Conservation (phyloP, 1,140 invertebrate genomes). For the Drosophila novamexicana region DNA sequence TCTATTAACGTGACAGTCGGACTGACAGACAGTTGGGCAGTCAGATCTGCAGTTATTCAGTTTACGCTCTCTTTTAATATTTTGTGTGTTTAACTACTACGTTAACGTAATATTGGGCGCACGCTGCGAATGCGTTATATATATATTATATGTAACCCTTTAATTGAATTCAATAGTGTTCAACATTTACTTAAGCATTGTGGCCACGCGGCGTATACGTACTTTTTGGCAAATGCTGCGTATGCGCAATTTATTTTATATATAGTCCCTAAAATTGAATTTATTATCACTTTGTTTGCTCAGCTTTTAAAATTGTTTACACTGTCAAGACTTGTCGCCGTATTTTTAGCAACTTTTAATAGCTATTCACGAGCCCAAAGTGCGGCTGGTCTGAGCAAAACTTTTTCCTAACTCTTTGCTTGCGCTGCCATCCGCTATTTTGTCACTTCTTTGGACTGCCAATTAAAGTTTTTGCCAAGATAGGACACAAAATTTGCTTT, state of each 20-base stretch:
- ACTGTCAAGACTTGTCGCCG: constrained; percentile 5
- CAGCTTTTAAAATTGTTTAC: constrained; percentile 18
- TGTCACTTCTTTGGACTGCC: constrained; percentile 27
- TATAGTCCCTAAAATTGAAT: constrained; percentile 16
- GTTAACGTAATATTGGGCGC: no score
- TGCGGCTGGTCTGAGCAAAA: constrained; percentile 5
- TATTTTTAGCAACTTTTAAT: constrained; percentile 24
- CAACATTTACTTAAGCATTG: constrained; percentile 16
- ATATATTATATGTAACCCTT: background rate
- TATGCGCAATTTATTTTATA: constrained; percentile 33
- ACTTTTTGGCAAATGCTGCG: constrained; percentile 21
- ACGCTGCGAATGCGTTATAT: no score
- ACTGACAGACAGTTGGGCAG: background rate
- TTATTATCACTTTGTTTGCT: constrained; percentile 29
- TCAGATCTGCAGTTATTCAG: constrained; percentile 1
- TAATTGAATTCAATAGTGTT: background rate
- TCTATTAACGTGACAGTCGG: constrained; percentile 59
- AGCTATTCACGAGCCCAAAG: background rate
- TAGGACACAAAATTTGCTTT: constrained; percentile 31
- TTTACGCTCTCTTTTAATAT: background rate
- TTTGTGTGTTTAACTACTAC: no score
- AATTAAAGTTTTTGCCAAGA: constrained; percentile 49
- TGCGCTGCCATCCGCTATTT: background rate
- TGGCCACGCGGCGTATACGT: constrained; percentile 40
- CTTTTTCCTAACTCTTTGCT: constrained; percentile 16